Percentiles rank a stretch among this genome's conserved stretches.
Conservation (phyloP, 2,113 vertebrate species). For the Porphyrio hochstetteri region DNA sequence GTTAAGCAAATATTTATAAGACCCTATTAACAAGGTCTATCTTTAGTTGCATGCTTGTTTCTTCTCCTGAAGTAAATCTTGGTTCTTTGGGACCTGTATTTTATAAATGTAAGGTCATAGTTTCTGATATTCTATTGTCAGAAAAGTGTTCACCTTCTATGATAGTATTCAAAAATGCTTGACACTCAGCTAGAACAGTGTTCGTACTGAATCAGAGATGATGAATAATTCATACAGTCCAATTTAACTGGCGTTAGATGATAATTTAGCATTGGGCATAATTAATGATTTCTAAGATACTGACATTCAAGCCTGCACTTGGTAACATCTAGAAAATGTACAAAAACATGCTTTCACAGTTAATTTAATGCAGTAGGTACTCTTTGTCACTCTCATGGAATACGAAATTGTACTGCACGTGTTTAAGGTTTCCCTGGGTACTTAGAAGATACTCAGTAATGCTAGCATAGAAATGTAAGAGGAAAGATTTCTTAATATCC, state of each 20-base stretch:
- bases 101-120: conserved; percentile 15
- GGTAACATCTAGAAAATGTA: neutral
- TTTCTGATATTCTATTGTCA: conserved; percentile 16
- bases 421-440: neutral
- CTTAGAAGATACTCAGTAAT: neutral
- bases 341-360: neutral
- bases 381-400: neutral
- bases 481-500: neutral
- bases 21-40: neutral
- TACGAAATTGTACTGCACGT: neutral
- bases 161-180: neutral
- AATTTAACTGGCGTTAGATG: neutral
- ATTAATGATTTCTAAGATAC: conserved; percentile 34
- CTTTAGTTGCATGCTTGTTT: neutral
- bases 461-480: neutral
- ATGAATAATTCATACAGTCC: conserved; percentile 41
- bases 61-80: neutral
- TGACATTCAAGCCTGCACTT: neutral
- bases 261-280: conserved; percentile 13
- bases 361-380: neutral
- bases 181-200: neutral
- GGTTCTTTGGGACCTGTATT: neutral
- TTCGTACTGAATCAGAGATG: conserved; percentile 15
- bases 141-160: neutral
- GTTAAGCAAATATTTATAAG: neutral